Evolutionary conservation across 2,113 vertebrate genomes (phyloP), one percentile per base, ranked within the genome.

Genomic region (Tupaia tana): DNA sequence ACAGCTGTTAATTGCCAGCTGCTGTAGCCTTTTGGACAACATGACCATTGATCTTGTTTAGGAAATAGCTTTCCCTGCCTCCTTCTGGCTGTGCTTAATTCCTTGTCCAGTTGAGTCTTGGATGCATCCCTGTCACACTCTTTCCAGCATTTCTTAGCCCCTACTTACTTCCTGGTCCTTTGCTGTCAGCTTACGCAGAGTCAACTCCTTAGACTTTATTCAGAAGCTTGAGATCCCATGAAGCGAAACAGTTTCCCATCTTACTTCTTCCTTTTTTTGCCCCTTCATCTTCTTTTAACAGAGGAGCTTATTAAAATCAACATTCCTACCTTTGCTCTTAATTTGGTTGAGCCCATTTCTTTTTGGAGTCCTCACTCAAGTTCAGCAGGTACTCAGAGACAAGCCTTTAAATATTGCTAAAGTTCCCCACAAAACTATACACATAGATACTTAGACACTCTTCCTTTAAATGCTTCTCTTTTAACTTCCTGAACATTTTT

Each of bases 41-140:
- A 27, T 86, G 88, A 94, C 87, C 89, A 95, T 87, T 95, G 91
- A 92, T 86, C 67, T 16, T 56, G 11, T 12, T 63, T 90, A 88
- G 34, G 27, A 77, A 78, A 31, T 56, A n/a, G 54, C 78, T 91
- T 73, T 24, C 2, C 34, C 90, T 87, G 43, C n/a, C 25, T 92
- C 20, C 27, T 9, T 83, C 94, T 74, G 69, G 31, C 15, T 54
- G 11, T 4, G 18, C 43, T 71, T 63, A 71, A 78, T 67, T 78
- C 6, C 24, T 61, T 15, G 2, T 3, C 34, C 34, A 9, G 4
- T 24, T 31, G 80, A 29, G 93, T 59, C 9, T 15, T 34, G 86
- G 29, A 13, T 13, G 2, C 8, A 14, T n/a, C 13, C 27, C 24
- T 58, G 16, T 4, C 10, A 20, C 9, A 1, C 75, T 80, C 66